Conservation (phyloP, 2,797 vertebrate species). For the Manis javanica region DNA sequence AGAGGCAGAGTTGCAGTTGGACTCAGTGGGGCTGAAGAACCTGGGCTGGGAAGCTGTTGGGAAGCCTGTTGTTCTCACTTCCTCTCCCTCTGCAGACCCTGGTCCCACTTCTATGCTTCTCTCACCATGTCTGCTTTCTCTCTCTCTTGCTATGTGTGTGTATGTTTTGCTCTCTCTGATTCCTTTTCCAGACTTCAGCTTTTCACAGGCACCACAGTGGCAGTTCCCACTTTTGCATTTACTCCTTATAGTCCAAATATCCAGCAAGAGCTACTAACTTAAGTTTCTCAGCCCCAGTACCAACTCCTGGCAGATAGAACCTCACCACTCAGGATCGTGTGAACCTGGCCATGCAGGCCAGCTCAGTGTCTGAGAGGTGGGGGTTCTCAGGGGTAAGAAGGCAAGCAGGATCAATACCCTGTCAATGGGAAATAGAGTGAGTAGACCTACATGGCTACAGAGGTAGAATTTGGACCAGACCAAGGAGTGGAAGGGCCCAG, state of each 20-base stretch:
- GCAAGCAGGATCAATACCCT: background rate
- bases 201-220: background rate
- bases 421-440: background rate
- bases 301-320: background rate
- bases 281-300: background rate
- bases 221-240: background rate
- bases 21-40: no score
- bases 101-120: background rate
- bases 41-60: background rate
- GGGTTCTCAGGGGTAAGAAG: background rate
- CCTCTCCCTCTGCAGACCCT: background rate
- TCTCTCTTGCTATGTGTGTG: background rate
- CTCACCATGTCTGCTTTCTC: background rate
- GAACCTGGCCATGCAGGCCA: background rate
- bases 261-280: background rate
- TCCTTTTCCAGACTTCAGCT: background rate
- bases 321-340: background rate
- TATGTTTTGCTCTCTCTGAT: background rate
- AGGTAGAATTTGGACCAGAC: background rate
- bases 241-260: background rate
- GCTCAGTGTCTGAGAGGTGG: background rate
- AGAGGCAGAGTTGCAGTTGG: background rate
- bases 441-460: background rate
- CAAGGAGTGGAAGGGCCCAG: background rate
- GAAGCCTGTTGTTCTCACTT: background rate